Evolutionary conservation across 2,888 invertebrate genomes (phyloP).

Genomic region (Megaustenia siamemsis): DNA sequence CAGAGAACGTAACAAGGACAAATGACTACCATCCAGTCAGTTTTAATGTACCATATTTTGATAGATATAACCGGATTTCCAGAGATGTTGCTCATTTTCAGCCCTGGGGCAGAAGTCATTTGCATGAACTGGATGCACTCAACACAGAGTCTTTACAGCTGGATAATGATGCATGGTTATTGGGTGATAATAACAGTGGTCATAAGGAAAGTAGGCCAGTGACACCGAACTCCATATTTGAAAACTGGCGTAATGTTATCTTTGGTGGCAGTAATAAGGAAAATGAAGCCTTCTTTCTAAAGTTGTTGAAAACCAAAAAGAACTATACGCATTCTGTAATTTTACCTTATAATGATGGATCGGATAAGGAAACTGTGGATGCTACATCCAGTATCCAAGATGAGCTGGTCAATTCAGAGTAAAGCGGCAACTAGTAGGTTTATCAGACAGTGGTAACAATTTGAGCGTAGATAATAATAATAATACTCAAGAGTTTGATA

Average conservation of each 20-base stretch:
- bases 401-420: background rate
- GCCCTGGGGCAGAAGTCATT: background rate
- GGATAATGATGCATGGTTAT: background rate
- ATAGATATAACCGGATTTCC: background rate
- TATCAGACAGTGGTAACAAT: background rate
- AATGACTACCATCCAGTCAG: constrained; percentile 35
- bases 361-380: background rate
- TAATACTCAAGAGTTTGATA: background rate
- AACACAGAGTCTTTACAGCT: background rate
- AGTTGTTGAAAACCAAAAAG: background rate
- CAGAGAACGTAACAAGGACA: constrained; percentile 19
- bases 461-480: constrained; percentile 1
- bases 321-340: background rate
- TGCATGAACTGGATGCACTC: background rate
- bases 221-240: background rate
- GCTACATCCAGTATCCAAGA: background rate
- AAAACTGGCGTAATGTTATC: background rate
- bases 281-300: background rate
- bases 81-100: background rate
- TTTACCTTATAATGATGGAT: background rate
- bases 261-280: background rate
- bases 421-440: background rate
- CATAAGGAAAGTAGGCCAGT: background rate
- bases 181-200: background rate
- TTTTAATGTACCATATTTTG: constrained; percentile 18